Evolutionary conservation across 2,113 vertebrate genomes (phyloP).

Genomic region (Thunnus thynnus): DNA sequence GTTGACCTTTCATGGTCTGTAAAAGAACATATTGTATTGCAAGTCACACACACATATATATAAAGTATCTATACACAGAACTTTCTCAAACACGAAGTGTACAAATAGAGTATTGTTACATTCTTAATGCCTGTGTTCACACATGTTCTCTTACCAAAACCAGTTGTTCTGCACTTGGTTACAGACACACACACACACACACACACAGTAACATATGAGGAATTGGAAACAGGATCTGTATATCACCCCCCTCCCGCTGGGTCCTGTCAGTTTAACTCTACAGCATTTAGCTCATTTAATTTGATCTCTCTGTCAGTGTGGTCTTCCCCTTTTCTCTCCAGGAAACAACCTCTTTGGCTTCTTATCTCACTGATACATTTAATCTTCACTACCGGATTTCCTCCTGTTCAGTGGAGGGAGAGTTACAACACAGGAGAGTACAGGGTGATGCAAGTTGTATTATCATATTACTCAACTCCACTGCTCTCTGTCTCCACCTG

Average conservation of each 20-base stretch:
- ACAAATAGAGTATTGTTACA: neutral
- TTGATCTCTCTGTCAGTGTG: constrained; percentile 30
- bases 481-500: constrained; percentile 2
- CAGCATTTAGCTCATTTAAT: constrained; percentile 37
- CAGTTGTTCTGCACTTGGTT: too few species aligned
- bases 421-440: constrained; percentile 1
- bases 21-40: neutral
- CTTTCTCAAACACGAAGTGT: neutral
- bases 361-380: constrained; percentile 32
- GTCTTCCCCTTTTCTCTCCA: constrained; percentile 15
- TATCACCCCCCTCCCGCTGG: neutral
- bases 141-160: neutral
- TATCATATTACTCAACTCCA: constrained; percentile 7
- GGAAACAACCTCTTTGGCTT: constrained; percentile 36
- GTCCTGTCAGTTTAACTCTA: constrained; percentile 15
- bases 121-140: neutral
- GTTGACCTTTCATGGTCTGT: neutral
- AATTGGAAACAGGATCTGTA: constrained; percentile 13
- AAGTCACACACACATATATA: neutral
- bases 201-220: neutral
- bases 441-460: constrained; percentile 1
- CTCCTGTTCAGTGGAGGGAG: constrained; percentile 9
- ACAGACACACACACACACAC: too few species aligned
- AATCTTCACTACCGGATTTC: constrained; percentile 25
- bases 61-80: too few species aligned